These are phyloP conservation scores for Polymixis flavicincta DNA, from an alignment of 2,888 invertebrate genomes.

Conservation along the genomic window DNA sequence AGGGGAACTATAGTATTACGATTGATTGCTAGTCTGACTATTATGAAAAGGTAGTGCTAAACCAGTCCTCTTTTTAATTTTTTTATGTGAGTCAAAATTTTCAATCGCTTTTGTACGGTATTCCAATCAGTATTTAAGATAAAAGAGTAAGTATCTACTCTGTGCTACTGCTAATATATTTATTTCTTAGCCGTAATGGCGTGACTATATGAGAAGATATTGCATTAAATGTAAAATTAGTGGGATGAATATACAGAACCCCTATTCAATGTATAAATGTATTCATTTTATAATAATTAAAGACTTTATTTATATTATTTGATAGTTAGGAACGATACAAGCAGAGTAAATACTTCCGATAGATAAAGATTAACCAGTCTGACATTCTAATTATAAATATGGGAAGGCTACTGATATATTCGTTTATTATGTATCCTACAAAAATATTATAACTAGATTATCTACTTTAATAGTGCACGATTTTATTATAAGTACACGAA, in stretches of 20 bases:
- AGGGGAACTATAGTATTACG: background rate
- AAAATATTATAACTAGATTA: constrained; percentile 41
- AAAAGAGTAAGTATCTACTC: constrained; percentile 14
- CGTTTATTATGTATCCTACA: constrained; percentile 46
- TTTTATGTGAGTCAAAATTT: background rate
- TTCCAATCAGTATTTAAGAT: background rate
- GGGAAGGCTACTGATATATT: constrained; percentile 58
- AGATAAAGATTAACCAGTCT: constrained; percentile 61
- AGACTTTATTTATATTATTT: constrained; percentile 38
- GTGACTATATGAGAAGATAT: constrained; percentile 26
- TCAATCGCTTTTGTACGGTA: background rate
- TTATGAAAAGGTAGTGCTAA: background rate
- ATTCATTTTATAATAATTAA: constrained; percentile 41
- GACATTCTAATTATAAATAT: constrained; percentile 53
- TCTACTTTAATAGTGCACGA: constrained; percentile 47
- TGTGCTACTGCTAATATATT: constrained; percentile 34
- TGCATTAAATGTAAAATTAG: constrained; percentile 46
- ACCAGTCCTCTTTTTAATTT: background rate
- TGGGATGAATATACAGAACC: constrained; percentile 47
- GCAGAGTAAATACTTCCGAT: constrained; percentile 56
- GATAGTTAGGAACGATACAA: constrained; percentile 60
- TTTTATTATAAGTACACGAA: constrained; percentile 10
- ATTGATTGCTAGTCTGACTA: background rate
- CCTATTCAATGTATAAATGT: constrained; percentile 25
- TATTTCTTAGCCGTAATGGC: constrained; percentile 14